Evolutionary conservation across 2,888 invertebrate species (phyloP).

Genomic region (Lamellibrachia columna): DNA sequence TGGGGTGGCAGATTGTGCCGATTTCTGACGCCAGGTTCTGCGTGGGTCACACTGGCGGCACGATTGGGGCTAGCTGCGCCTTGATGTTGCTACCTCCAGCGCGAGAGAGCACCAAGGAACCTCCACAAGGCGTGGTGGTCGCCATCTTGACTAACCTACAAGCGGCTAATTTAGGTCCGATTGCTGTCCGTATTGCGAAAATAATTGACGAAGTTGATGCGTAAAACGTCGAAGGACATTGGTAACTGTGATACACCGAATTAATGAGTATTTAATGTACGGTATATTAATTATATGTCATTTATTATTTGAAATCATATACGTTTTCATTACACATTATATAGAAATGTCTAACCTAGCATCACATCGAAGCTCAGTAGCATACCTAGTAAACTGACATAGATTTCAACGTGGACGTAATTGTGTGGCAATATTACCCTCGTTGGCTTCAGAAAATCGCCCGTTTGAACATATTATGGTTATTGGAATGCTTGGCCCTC

Average conservation of each 20-base stretch:
- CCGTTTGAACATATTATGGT: too few relatives aligned
- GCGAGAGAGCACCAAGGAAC: background rate
- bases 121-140: background rate
- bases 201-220: background rate
- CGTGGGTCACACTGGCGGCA: background rate
- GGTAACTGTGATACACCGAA: background rate
- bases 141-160: conserved; percentile 7
- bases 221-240: background rate
- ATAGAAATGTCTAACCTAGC: background rate
- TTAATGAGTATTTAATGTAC: background rate
- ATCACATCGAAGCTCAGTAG: too few relatives aligned
- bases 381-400: too few relatives aligned
- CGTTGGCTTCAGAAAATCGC: too few relatives aligned
- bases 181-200: background rate
- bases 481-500: too few relatives aligned
- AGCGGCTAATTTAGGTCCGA: background rate
- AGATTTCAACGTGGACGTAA: too few relatives aligned
- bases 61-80: background rate
- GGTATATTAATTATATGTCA: background rate
- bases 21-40: background rate
- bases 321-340: background rate
- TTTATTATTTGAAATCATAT: background rate
- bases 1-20: background rate
- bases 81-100: background rate
- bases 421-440: too few relatives aligned